These are phyloP conservation scores for Lepeophtheirus nordmannii DNA, from an alignment of 2,888 invertebrate species.

Conservation along the genomic window DNA sequence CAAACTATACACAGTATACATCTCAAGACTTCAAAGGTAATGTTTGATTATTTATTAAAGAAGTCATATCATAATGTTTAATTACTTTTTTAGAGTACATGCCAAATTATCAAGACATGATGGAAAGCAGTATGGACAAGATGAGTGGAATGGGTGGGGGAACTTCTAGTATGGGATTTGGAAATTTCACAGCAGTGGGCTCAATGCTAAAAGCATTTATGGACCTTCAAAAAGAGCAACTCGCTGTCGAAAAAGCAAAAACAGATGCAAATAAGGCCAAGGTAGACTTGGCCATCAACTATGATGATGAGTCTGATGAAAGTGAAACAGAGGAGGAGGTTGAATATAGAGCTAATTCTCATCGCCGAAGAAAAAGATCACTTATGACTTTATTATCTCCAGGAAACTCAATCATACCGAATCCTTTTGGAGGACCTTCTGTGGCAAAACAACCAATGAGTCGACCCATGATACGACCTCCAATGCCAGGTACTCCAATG, in stretches of 20 bases:
- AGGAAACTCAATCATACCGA: no score
- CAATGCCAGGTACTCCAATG: no score
- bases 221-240: constrained; percentile 20
- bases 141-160: constrained; percentile 10
- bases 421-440: background rate
- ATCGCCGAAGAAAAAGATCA: background rate
- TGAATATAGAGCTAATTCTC: background rate
- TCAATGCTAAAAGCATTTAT: constrained; percentile 12
- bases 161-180: background rate
- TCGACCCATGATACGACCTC: no score
- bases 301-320: background rate
- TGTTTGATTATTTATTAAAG: background rate
- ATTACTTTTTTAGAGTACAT: background rate
- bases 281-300: constrained; percentile 10
- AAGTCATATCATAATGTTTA: background rate
- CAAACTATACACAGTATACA: constrained; percentile 17
- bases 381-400: background rate
- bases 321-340: no score
- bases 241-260: constrained; percentile 13
- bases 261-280: constrained; percentile 6
- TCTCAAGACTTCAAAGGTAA: constrained; percentile 11
- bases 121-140: constrained; percentile 7
- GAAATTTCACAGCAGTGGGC: background rate
- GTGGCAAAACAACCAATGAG: no score
- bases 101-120: constrained; percentile 12